A percentile compares a stretch with the other conserved stretches of the same genome.
Conservation (phyloP, 2,888 invertebrate species). For the Dioctria linearis region DNA sequence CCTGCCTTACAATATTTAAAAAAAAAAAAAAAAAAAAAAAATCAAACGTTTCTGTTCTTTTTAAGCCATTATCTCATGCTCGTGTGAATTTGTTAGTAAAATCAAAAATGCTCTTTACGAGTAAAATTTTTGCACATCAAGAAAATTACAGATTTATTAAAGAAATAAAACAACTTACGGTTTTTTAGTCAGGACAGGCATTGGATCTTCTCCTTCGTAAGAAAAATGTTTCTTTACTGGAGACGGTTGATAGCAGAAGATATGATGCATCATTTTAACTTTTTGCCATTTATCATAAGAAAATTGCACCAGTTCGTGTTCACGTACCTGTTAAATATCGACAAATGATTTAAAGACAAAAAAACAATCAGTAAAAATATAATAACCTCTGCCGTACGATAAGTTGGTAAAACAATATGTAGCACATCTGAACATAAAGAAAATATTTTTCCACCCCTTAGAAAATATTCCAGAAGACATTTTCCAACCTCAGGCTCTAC, state of each 20-base stretch:
- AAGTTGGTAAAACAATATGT: conserved; percentile 83
- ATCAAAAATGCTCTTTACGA: conserved; percentile 32
- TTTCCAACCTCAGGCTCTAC: conserved; percentile 78
- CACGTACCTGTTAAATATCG: conserved; percentile 76
- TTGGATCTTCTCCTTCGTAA: conserved; percentile 78
- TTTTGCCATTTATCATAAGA: conserved; percentile 88
- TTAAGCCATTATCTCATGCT: conserved; percentile 58
- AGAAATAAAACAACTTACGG: conserved; percentile 66
- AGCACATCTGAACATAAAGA: conserved; percentile 87
- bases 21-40: not conserved
- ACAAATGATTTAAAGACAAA: not conserved
- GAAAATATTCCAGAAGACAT: conserved; percentile 79
- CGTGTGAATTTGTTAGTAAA: conserved; percentile 51
- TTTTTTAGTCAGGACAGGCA: conserved; percentile 70
- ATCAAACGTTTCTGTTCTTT: conserved; percentile 44
- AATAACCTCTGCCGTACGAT: conserved; percentile 85
- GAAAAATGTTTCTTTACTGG: conserved; percentile 87
- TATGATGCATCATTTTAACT: conserved; percentile 89
- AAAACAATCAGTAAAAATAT: conserved; percentile 13
- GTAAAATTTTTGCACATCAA: conserved; percentile 28
- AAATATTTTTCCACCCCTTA: conserved; percentile 82
- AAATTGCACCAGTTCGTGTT: conserved; percentile 87
- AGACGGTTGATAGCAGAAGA: conserved; percentile 90
- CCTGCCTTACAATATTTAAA: no score
- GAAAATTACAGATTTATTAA: conserved; percentile 1